phyloP scores from a whole-genome alignment of 2,113 vertebrate genomes.

The Regulus satrapa region DNA sequence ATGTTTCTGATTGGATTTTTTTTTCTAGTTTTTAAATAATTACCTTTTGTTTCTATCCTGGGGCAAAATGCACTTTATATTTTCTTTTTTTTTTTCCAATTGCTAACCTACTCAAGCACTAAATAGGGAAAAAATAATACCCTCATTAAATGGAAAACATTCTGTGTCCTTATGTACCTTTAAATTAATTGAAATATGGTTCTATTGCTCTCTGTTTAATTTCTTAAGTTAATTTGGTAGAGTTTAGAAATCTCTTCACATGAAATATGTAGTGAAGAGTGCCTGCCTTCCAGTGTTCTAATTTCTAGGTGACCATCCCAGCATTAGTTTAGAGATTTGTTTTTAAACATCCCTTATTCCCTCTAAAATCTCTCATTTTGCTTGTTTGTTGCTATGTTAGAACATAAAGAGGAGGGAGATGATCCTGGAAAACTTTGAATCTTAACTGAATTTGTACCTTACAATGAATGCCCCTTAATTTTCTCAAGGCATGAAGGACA shows the following conservation, averaged over 20 bases:
- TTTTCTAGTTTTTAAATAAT: not conserved
- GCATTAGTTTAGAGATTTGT: not conserved
- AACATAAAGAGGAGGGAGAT: not conserved
- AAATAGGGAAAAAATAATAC: not conserved
- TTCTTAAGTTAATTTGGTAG: not conserved
- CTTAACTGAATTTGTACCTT: not conserved
- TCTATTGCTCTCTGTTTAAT: not conserved
- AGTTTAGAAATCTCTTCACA: not conserved
- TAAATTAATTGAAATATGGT: not conserved
- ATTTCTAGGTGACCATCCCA: not conserved
- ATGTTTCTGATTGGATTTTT: not conserved
- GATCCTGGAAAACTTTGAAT: not conserved
- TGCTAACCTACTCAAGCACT: not conserved
- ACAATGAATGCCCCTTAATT: not conserved
- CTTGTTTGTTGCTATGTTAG: not conserved
- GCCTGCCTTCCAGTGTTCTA: not conserved
- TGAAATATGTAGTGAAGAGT: not conserved
- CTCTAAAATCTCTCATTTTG: not conserved
- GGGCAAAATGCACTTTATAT: not conserved
- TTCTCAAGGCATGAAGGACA: not conserved
- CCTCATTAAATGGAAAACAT: not conserved
- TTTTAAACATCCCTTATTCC: not conserved
- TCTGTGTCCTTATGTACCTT: not conserved
- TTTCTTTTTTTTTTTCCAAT: not conserved
- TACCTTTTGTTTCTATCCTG: not conserved